Percentiles rank a stretch among this genome's conserved stretches.
These are phyloP conservation scores for Azemiops feae DNA, from an alignment of 2,113 vertebrate genomes.

Conservation along the genomic window DNA sequence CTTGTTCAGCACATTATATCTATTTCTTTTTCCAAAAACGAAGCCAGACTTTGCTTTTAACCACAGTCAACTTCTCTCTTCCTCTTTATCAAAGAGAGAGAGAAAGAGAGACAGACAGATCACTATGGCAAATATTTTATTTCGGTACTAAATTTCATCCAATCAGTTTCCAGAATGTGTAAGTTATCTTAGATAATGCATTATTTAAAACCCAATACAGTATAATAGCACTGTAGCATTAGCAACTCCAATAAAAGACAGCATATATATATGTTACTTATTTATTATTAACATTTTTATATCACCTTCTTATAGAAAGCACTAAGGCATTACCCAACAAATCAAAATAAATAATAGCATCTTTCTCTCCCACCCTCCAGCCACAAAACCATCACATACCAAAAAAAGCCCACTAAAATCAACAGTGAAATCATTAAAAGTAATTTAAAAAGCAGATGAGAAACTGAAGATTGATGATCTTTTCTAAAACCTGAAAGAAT, in stretches of 20 bases:
- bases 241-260: not conserved
- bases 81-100: not conserved
- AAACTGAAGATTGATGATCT: not conserved
- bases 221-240: not conserved
- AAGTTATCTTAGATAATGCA: not conserved
- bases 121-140: not conserved
- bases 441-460: not conserved
- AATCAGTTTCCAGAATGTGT: not conserved
- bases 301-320: not conserved
- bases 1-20: conserved; percentile 31
- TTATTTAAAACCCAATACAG: not conserved
- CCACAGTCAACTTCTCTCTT: not conserved
- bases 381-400: not conserved
- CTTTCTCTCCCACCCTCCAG: not conserved
- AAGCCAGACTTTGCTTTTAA: not conserved
- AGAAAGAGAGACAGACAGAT: not conserved
- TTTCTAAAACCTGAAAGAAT: not conserved
- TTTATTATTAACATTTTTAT: not conserved
- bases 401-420: not conserved
- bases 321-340: not conserved
- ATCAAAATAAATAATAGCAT: not conserved
- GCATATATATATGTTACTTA: not conserved
- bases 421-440: not conserved
- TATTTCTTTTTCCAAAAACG: not conserved
- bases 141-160: not conserved